phyloP scores from a whole-genome alignment of 2,113 vertebrate species.

The Sprattus sprattus region DNA sequence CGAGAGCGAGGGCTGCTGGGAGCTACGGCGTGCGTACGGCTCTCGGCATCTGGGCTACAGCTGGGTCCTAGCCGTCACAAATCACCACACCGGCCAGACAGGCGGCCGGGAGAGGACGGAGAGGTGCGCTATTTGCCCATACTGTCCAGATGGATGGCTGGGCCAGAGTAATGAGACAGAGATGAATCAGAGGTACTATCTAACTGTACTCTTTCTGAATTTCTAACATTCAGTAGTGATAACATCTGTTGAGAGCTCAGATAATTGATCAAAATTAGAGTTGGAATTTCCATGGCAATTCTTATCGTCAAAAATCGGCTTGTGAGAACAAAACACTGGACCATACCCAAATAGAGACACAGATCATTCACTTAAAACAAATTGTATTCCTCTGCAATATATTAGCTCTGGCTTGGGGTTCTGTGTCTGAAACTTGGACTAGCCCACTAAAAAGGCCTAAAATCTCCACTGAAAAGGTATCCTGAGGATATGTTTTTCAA shows the following conservation, averaged over 20 bases:
- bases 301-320: not conserved
- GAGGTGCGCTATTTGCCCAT: not conserved
- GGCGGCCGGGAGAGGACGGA: not conserved
- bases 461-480: not conserved
- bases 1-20: not conserved
- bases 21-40: not conserved
- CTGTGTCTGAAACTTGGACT: not conserved
- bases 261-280: not conserved
- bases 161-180: not conserved
- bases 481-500: not conserved
- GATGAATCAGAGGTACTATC: not conserved
- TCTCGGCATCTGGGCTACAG: not conserved
- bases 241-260: not conserved
- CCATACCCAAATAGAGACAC: not conserved
- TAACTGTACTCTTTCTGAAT: not conserved
- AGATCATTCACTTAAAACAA: not conserved
- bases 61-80: not conserved
- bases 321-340: not conserved
- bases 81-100: not conserved
- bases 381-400: not conserved
- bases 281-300: not conserved
- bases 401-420: not conserved
- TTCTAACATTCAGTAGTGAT: not conserved
- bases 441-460: not conserved
- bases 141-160: not conserved